Conservation (phyloP, 2,797 vertebrate genomes). For the Rhinoraja longicauda region DNA sequence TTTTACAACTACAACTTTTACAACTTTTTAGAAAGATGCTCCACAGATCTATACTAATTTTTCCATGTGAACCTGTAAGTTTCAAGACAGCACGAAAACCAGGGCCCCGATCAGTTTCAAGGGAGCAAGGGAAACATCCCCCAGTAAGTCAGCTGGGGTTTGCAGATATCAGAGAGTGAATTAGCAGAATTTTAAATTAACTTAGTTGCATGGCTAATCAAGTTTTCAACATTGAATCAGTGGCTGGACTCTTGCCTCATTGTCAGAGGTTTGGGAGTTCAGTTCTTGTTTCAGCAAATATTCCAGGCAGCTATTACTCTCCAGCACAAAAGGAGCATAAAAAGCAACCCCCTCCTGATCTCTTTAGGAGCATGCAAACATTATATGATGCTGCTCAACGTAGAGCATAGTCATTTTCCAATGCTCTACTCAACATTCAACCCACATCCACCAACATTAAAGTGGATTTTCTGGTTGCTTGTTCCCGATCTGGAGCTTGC, state of each 20-base stretch:
- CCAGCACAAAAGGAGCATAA: background rate
- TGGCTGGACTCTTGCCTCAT: background rate
- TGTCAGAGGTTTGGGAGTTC: background rate
- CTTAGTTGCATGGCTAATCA: background rate
- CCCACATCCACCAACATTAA: background rate
- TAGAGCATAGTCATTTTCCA: background rate
- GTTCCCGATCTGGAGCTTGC: background rate
- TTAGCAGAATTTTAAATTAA: too few species aligned
- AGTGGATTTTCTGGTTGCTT: background rate
- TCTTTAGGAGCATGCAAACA: background rate
- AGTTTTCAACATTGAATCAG: background rate
- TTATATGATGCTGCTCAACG: background rate
- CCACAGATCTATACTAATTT: too few species aligned
- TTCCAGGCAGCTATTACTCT: background rate
- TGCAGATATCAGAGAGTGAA: too few species aligned
- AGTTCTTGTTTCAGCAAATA: background rate
- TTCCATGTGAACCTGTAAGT: too few species aligned
- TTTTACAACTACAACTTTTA: too few species aligned
- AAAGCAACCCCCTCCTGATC: background rate
- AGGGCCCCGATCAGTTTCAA: too few species aligned
- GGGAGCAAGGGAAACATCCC: too few species aligned
- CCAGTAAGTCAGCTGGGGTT: too few species aligned
- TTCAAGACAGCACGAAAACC: too few species aligned
- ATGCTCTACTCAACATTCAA: background rate
- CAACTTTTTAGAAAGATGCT: too few species aligned